Evolutionary conservation across 2,113 vertebrate genomes (phyloP).

Genomic region (Orycteropus afer): DNA sequence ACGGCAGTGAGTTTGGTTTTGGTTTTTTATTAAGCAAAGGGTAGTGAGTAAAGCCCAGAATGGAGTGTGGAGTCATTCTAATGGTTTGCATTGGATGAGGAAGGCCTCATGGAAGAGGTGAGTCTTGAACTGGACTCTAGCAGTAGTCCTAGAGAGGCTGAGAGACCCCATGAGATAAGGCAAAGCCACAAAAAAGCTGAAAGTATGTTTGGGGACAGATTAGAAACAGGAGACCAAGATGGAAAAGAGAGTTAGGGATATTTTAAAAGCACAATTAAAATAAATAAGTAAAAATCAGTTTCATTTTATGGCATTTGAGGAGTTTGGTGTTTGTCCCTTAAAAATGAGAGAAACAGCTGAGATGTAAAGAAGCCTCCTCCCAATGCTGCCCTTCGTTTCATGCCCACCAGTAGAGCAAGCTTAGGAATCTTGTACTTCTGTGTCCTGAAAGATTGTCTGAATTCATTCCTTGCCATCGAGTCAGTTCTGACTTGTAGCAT

Average conservation of each 20-base stretch:
- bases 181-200: neutral
- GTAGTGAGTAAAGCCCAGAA: too few species aligned
- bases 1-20: too few species aligned
- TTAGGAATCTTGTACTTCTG: neutral
- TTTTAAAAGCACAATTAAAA: neutral
- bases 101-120: neutral
- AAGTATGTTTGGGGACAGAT: neutral
- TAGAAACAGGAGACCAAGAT: neutral
- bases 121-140: neutral
- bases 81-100: neutral
- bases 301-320: neutral
- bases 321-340: neutral
- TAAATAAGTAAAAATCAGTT: neutral
- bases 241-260: neutral
- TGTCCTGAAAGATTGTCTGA: neutral
- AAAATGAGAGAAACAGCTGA: neutral
- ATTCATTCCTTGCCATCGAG: too few species aligned
- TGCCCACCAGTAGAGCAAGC: neutral
- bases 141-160: neutral
- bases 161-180: neutral
- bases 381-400: neutral
- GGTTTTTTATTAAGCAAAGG: too few species aligned
- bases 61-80: neutral
- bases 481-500: too few species aligned
- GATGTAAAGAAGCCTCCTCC: neutral